A percentile compares a stretch with the other conserved stretches of the same genome.
phyloP scores from a whole-genome alignment of 2,113 vertebrate genomes.

The Argyrosomus japonicus region DNA sequence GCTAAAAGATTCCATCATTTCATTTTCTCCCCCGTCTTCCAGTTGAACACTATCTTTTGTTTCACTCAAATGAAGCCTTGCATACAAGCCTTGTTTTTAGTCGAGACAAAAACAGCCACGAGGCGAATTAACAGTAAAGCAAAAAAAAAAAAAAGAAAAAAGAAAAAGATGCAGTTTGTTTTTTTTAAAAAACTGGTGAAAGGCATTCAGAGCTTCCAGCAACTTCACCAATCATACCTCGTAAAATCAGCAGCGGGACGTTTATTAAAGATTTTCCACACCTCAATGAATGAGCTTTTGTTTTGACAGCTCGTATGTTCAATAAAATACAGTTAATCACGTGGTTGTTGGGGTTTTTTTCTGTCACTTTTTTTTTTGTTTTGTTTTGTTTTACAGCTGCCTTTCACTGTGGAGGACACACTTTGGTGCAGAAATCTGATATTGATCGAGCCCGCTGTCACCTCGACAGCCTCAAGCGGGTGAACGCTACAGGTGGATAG shows the following conservation, averaged over 20 bases:
- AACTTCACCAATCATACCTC: slow-evolving; percentile 65
- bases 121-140: slow-evolving; percentile 66
- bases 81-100: slow-evolving; percentile 40
- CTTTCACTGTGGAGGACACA: slow-evolving; percentile 67
- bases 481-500: slow-evolving; percentile 49
- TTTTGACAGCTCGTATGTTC: slow-evolving; percentile 58
- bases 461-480: slow-evolving; percentile 34
- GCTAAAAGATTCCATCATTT: slow-evolving; percentile 53
- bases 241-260: slow-evolving; percentile 68
- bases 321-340: slow-evolving; percentile 50
- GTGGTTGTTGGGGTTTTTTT: not conserved
- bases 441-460: slow-evolving; percentile 47
- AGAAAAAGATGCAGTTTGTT: slow-evolving; percentile 28
- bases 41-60: slow-evolving; percentile 53
- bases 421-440: slow-evolving; percentile 69
- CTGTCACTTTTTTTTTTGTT: not conserved
- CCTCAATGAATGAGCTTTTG: slow-evolving; percentile 43
- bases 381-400: slow-evolving; percentile 69
- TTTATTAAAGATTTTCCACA: slow-evolving; percentile 48
- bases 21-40: slow-evolving; percentile 44
- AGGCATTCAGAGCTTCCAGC: slow-evolving; percentile 68
- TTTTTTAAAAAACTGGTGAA: slow-evolving; percentile 36
- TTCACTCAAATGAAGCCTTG: slow-evolving; percentile 57
- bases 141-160: not conserved
- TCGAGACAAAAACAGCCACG: slow-evolving; percentile 41